Conservation (phyloP, 2,797 vertebrate genomes). For the Onychomys arenicola region DNA sequence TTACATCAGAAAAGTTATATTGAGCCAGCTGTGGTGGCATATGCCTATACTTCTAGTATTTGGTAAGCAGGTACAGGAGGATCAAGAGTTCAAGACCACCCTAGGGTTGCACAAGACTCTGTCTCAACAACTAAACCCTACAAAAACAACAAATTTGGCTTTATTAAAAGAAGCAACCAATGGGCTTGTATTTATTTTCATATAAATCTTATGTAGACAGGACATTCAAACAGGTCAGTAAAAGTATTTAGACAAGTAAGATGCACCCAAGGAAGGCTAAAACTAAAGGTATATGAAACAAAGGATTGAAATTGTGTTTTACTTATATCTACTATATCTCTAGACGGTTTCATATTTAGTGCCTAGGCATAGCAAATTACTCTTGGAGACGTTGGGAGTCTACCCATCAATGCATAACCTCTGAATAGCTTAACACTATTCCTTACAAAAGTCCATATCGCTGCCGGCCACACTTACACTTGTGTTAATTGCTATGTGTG, state of each 20-base stretch:
- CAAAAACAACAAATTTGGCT: neutral
- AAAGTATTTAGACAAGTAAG: neutral
- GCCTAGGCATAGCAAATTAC: neutral
- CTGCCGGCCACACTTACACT: constrained; percentile 28
- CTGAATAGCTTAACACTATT: neutral
- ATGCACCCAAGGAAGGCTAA: constrained; percentile 6
- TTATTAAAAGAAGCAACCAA: constrained; percentile 41
- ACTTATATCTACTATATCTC: neutral
- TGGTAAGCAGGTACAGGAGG: neutral
- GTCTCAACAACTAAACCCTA: neutral
- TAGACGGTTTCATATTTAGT: constrained; percentile 1
- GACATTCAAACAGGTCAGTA: neutral
- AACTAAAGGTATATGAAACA: neutral
- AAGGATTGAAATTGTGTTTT: neutral
- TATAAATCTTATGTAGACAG: neutral
- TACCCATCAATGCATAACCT: constrained; percentile 19
- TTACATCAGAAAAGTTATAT: constrained; percentile 35
- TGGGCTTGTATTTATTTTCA: constrained; percentile 41
- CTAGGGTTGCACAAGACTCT: neutral
- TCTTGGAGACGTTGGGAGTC: constrained; percentile 31
- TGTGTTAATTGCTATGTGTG: constrained; percentile 49
- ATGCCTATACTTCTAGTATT: neutral
- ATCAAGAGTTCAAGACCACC: neutral
- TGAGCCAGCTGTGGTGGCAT: neutral
- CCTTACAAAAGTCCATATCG: neutral